A percentile compares a stretch with the other conserved stretches of the same genome.
These are phyloP conservation scores for Nymphicus hollandicus DNA, from an alignment of 2,113 vertebrate genomes.

Conservation along the genomic window DNA sequence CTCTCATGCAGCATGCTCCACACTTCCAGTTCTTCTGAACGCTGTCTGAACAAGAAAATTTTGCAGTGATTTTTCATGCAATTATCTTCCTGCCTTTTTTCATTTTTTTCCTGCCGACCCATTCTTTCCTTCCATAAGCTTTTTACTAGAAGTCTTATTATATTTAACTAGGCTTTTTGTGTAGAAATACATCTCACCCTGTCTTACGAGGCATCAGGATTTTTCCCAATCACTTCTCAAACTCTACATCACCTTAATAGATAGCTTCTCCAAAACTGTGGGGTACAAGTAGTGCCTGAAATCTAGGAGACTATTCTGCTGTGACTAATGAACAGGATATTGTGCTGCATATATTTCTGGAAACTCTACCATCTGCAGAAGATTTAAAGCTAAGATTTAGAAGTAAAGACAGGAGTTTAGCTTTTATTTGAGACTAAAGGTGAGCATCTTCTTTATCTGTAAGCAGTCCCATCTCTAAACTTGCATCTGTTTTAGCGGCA, in stretches of 20 bases:
- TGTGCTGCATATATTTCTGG: neutral
- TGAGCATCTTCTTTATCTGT: neutral
- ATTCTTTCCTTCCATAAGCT: neutral
- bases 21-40: neutral
- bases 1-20: neutral
- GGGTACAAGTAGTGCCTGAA: neutral
- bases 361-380: neutral
- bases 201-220: neutral
- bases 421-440: neutral
- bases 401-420: neutral
- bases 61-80: neutral
- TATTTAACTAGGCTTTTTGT: neutral
- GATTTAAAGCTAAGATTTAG: neutral
- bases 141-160: neutral
- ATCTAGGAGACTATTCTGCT: neutral
- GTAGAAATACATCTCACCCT: neutral
- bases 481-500: neutral
- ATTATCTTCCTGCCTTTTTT: neutral
- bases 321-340: neutral
- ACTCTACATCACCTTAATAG: neutral
- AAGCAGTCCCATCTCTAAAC: neutral
- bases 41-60: neutral
- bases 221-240: neutral
- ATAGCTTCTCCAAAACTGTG: neutral
- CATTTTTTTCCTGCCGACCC: too few relatives aligned